phyloP scores from a whole-genome alignment of 2,888 invertebrate species.

The Subacronicta megacephala region DNA sequence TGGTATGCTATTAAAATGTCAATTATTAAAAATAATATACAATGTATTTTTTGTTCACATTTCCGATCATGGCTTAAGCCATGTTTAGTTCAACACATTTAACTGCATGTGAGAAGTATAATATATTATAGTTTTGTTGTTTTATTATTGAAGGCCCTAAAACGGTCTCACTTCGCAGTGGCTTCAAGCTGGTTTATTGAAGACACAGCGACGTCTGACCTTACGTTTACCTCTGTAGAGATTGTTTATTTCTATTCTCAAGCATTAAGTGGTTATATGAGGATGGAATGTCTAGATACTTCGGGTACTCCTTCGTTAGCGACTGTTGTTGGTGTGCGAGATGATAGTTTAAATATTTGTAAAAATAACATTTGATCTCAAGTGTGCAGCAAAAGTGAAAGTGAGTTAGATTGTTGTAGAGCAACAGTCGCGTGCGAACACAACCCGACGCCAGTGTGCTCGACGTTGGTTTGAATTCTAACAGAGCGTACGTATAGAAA shows the following conservation, averaged over 20 bases:
- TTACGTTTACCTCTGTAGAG: constrained; percentile 13
- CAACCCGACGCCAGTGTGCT: constrained; percentile 63
- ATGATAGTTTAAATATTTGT: constrained; percentile 85
- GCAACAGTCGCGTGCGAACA: constrained; percentile 74
- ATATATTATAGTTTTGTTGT: constrained; percentile 87
- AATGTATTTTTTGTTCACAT: constrained; percentile 18
- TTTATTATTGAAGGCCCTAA: constrained; percentile 54
- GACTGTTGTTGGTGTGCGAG: constrained; percentile 83
- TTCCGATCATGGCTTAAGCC: constrained; percentile 22
- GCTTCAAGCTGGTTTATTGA: constrained; percentile 54
- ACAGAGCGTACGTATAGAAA: constrained; percentile 85
- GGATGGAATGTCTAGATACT: constrained; percentile 60
- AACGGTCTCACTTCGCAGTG: constrained; percentile 57
- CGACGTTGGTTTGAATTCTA: constrained; percentile 73
- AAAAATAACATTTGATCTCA: constrained; percentile 89
- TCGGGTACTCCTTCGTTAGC: constrained; percentile 65
- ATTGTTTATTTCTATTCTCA: constrained; percentile 54
- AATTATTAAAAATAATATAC: constrained; percentile 71
- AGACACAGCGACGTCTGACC: constrained; percentile 56
- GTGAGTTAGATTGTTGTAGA: constrained; percentile 78
- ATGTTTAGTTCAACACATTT: constrained; percentile 36
- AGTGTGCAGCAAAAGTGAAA: constrained; percentile 88
- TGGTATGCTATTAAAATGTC: constrained; percentile 74
- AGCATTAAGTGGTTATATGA: constrained; percentile 56
- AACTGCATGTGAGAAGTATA: constrained; percentile 71